Percentiles rank a stretch among this genome's conserved stretches.
phyloP scores from a whole-genome alignment of 2,113 vertebrate genomes.

The Paramormyrops kingsleyae region DNA sequence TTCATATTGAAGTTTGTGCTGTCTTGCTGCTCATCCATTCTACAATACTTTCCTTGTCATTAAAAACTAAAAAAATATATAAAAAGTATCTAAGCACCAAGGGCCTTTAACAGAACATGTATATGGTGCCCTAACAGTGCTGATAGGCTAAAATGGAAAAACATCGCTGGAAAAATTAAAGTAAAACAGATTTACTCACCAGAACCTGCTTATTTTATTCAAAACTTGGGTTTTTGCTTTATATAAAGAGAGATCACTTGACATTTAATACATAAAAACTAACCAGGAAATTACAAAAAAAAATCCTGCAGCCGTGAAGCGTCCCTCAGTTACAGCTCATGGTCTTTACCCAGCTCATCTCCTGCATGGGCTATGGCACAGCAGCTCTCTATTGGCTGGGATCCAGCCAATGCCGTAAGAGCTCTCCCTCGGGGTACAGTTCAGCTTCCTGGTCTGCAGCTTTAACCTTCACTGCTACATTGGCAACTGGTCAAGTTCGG shows the following conservation, averaged over 20 bases:
- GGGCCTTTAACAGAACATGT: not conserved
- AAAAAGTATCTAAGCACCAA: not conserved
- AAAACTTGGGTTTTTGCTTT: not conserved
- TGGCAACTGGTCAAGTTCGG: not conserved
- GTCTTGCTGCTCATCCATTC: not conserved
- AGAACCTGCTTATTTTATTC: not conserved
- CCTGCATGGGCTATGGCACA: not conserved
- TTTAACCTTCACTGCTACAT: not conserved
- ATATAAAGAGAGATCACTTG: not conserved
- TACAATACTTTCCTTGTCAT: not conserved
- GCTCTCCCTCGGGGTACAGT: not conserved
- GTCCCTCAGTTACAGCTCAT: not conserved
- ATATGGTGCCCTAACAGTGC: not conserved
- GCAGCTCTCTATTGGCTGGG: not conserved
- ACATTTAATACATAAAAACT: not conserved
- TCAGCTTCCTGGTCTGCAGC: not conserved
- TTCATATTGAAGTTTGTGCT: not conserved
- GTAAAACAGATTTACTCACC: not conserved
- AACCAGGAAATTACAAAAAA: not conserved
- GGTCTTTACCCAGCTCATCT: not conserved
- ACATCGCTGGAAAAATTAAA: not conserved
- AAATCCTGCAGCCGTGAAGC: not conserved
- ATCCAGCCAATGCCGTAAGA: not conserved
- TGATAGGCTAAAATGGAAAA: not conserved
- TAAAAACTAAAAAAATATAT: not conserved